phyloP scores from a whole-genome alignment of 64 coral and sea anemone genomes.

The Porites australiensis region DNA sequence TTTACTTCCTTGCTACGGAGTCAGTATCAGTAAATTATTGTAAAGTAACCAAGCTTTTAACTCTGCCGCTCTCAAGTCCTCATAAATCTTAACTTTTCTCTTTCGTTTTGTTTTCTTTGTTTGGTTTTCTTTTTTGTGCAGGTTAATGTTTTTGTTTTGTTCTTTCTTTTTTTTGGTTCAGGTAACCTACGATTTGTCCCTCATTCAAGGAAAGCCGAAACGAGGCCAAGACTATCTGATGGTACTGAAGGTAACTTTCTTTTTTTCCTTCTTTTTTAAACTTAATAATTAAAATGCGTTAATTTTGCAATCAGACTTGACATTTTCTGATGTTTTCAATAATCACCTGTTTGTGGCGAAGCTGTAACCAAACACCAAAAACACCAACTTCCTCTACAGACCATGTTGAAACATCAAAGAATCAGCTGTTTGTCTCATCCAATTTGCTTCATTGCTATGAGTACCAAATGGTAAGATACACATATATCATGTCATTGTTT shows the following conservation, averaged over 20 bases:
- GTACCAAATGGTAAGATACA: slow-evolving; percentile 73
- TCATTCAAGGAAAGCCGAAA: neutral
- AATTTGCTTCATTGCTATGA: slow-evolving; percentile 63
- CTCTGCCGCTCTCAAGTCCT: too few species aligned
- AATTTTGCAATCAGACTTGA: too few species aligned
- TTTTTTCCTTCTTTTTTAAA: neutral
- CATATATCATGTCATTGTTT: too few species aligned
- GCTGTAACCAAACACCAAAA: neutral
- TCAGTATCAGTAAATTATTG: too few species aligned
- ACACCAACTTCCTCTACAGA: slow-evolving; percentile 23
- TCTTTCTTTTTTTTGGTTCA: neutral
- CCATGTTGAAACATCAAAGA: slow-evolving; percentile 72
- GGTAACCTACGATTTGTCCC: slow-evolving; percentile 20
- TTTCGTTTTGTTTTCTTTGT: too few species aligned
- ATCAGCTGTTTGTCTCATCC: slow-evolving; percentile 74
- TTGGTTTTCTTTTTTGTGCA: too few species aligned
- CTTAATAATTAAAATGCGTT: too few species aligned
- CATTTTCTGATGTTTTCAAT: too few species aligned
- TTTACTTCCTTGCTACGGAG: too few species aligned
- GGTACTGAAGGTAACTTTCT: slow-evolving; percentile 55
- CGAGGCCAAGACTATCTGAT: slow-evolving; percentile 58
- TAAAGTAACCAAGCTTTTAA: too few species aligned
- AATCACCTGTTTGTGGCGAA: too few species aligned
- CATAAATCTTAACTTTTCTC: too few species aligned
- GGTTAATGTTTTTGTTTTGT: neutral